phyloP scores from a whole-genome alignment of 1,140 invertebrate genomes.

The Lepidurus couesii region DNA sequence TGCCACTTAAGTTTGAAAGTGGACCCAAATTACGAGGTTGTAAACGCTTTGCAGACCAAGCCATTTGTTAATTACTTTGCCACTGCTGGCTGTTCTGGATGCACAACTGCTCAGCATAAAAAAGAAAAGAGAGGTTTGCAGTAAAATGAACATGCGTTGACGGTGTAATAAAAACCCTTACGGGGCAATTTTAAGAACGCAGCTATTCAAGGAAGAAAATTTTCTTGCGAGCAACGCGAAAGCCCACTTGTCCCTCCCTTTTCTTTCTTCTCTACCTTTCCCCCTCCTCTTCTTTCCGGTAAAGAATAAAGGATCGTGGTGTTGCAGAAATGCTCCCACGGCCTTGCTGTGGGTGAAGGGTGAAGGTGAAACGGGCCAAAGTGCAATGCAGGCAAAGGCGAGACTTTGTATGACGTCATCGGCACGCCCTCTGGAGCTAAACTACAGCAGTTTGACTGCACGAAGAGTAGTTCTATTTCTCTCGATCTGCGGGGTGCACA shows the following conservation, averaged over 20 bases:
- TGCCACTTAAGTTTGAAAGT: slow-evolving; percentile 1
- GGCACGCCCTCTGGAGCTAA: not conserved
- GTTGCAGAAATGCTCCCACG: not conserved
- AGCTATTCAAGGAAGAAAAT: too few relatives aligned
- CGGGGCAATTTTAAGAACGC: too few relatives aligned
- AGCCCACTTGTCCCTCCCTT: too few relatives aligned
- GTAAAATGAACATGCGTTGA: too few relatives aligned
- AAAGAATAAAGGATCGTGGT: not conserved
- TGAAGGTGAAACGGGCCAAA: not conserved
- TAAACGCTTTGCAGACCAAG: not conserved
- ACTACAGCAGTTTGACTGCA: not conserved
- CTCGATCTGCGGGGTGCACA: not conserved
- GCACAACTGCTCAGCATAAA: too few relatives aligned
- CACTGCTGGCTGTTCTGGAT: not conserved
- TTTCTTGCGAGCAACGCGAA: too few relatives aligned
- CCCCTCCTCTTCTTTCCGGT: too few relatives aligned
- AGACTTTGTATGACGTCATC: not conserved
- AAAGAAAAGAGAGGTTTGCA: too few relatives aligned
- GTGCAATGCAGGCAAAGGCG: not conserved
- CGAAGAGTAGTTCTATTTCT: not conserved
- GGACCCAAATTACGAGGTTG: not conserved
- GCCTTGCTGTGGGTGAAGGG: not conserved
- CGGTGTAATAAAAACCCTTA: too few relatives aligned
- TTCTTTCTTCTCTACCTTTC: too few relatives aligned
- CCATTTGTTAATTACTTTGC: slow-evolving; percentile 15